phyloP scores from a whole-genome alignment of 2,113 vertebrate species.

The Desmodus rotundus region DNA sequence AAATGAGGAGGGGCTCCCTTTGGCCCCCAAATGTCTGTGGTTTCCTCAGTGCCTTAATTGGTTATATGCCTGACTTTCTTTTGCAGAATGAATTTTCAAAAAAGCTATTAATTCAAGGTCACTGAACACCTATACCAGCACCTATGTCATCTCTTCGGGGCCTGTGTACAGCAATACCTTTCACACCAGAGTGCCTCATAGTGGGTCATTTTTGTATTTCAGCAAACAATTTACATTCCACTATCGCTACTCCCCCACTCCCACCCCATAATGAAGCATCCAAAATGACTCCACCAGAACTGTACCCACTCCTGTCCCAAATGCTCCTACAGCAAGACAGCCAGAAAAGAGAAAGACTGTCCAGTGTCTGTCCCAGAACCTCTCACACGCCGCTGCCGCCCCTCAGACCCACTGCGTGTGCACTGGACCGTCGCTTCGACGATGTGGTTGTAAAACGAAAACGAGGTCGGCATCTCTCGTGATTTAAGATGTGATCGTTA shows the following conservation, averaged over 20 bases:
- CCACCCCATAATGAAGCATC: neutral
- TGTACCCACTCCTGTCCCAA: neutral
- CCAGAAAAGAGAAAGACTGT: neutral
- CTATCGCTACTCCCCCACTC: no score
- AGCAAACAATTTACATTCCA: neutral
- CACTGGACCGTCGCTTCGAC: neutral
- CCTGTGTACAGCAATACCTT: neutral
- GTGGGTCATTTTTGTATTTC: neutral
- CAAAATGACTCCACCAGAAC: neutral
- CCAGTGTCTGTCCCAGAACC: neutral
- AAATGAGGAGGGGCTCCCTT: neutral
- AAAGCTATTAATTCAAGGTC: neutral
- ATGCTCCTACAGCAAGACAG: neutral
- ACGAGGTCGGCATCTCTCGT: neutral
- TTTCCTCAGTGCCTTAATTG: neutral
- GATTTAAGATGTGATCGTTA: neutral
- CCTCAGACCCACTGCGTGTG: neutral
- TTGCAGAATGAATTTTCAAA: conserved; percentile 6
- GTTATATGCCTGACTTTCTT: neutral
- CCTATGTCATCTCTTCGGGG: neutral
- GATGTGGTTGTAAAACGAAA: neutral
- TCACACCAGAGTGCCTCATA: neutral
- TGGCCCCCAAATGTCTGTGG: neutral
- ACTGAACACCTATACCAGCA: neutral
- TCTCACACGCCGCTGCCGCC: neutral